Conservation (phyloP, 2,888 invertebrate genomes). For the Mythimna impura region DNA sequence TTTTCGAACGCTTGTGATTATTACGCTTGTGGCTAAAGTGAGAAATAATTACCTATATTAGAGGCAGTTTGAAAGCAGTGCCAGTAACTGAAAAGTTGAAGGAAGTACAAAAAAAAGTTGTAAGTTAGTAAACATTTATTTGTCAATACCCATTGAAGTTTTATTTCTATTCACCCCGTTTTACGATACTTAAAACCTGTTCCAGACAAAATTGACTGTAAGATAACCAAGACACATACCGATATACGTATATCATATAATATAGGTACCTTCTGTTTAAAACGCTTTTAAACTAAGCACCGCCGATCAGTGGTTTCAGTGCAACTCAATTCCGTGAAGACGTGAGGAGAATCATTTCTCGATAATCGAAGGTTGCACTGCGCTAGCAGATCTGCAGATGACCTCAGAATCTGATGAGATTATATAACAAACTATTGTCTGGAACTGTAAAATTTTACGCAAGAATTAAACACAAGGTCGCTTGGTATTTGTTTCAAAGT, state of each 20-base stretch:
- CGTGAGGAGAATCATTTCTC: constrained; percentile 42
- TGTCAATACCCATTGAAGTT: too few relatives aligned
- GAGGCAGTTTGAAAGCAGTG: too few relatives aligned
- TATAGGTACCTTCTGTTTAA: constrained; percentile 17
- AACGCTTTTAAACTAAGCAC: constrained; percentile 24
- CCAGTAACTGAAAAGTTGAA: too few relatives aligned
- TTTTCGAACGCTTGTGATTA: background rate
- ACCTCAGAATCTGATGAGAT: constrained; percentile 29
- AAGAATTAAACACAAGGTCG: constrained; percentile 40
- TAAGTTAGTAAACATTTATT: too few relatives aligned
- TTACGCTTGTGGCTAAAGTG: too few relatives aligned
- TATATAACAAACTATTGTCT: constrained; percentile 19
- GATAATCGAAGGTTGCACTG: constrained; percentile 30
- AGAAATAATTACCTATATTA: too few relatives aligned
- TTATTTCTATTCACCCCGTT: too few relatives aligned
- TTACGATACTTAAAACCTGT: background rate
- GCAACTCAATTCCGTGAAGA: constrained; percentile 24
- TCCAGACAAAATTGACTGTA: constrained; percentile 4
- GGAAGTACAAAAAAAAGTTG: too few relatives aligned
- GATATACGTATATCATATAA: background rate
- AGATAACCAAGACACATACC: background rate
- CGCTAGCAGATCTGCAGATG: background rate
- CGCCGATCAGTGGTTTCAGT: constrained; percentile 24
- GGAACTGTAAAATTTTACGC: background rate
- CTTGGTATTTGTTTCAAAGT: background rate